Conservation (phyloP, 2,888 invertebrate species). For the Tachina fera region DNA sequence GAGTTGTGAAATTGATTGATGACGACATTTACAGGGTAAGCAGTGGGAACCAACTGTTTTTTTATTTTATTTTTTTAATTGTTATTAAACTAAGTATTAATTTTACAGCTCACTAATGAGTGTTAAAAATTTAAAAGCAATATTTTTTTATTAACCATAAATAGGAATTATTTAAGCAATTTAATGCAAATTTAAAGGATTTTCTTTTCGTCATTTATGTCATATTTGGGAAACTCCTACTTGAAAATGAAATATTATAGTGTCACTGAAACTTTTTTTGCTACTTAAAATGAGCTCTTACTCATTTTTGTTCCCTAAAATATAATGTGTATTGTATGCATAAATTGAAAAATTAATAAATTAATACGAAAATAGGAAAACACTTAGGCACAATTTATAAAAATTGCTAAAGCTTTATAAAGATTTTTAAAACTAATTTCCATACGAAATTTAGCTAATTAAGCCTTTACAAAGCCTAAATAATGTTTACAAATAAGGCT, state of each 20-base stretch:
- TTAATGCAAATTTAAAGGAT: slow-evolving; percentile 9
- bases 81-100: slow-evolving; percentile 6
- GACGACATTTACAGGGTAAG: neutral
- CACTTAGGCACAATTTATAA: too few relatives aligned
- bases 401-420: too few relatives aligned
- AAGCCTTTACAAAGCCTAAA: too few relatives aligned
- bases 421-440: too few relatives aligned
- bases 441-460: too few relatives aligned
- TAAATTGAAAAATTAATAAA: too few relatives aligned
- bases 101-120: neutral
- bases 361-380: neutral
- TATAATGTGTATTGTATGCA: neutral
- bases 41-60: neutral
- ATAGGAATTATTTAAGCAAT: neutral
- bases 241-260: neutral
- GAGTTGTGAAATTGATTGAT: neutral
- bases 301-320: neutral
- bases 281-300: neutral
- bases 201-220: neutral
- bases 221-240: slow-evolving; percentile 9
- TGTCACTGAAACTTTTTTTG: neutral
- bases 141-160: slow-evolving; percentile 9
- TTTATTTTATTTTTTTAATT: neutral
- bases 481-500: too few relatives aligned
- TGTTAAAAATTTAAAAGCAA: neutral